Base-by-base conservation (phyloP, 1,140 invertebrate species). In the Bombus haemorrhoidalis region DNA sequence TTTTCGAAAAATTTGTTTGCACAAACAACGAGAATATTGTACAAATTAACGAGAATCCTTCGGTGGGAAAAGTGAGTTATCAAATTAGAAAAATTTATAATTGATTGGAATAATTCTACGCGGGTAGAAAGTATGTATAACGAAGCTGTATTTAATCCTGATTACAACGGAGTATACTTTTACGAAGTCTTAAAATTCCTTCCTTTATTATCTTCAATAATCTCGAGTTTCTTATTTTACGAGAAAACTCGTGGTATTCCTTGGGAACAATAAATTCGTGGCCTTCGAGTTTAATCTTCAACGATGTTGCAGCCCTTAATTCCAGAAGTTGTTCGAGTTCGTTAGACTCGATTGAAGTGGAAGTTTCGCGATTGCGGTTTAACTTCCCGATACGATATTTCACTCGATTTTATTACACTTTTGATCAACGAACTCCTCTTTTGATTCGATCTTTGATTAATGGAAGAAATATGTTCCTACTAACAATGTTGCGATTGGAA, bases 251-350 rank as follows among this genome's bases (percentile, higher is more conserved):
- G n/a, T n/a, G 28, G 28, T 73, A 73, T 47, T 43, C 39, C 13
- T 72, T 8, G 28, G 28, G 37, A 22, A 18, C 39, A n/a, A 72
- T 72, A 72, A 72, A 72, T 72, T 73, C 41, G 1, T 43, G 41
- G 69, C 85, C 15, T 64, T 28, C 18, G 53, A n/a, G 34, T 32
- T 62, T 57, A 13, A 77, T 39, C 86, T 74, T 64, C 75, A 53
- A 47, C 32, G n/a, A 79, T 22, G 59, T 34, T 62, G 39, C 64
- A 64, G 34, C 6, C 39, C 8, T 32, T 32, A 12, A 37, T 43
- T 73, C 37, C 71, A 18, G n/a, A 73, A 76, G 25, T 57, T 12
- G 25, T n/a, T 57, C 18, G 22, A 76, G 25, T 37, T 57, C 32
- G 39, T 73, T 43, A 47, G 41, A 32, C 34, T 2, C 47, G 25